Base-by-base conservation (phyloP, 2,113 vertebrate genomes). In the Scomber japonicus region DNA sequence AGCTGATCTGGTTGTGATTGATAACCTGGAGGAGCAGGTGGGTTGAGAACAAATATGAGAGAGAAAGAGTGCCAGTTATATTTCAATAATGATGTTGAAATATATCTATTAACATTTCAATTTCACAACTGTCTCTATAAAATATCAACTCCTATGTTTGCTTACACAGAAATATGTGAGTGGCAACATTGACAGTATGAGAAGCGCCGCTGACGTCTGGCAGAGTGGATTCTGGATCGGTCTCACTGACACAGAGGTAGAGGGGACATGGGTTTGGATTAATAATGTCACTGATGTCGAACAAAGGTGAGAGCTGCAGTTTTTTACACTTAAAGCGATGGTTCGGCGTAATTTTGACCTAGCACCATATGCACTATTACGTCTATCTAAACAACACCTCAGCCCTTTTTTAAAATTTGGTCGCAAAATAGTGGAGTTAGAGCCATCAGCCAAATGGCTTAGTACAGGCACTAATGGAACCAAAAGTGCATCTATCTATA, bases 11-110 rank as follows among this genome's bases (percentile, higher is more conserved):
- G 21, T 72, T 30, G 66, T 89, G 35, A 65, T 89, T 2, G 75
- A 91, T 46, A 69, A 35, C n/a, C 21, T 11, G 30, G 62, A 81
- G 44, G 78, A 91, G 62, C 90, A 89, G 87, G 87, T 91, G 73
- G 5, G 80, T 15, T 40, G 3, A 31, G 45, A 59, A 49, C 9
- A 27, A 40, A 27, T 3, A 31, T 21, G 24, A 27, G 2, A 40
- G 16, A 14, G 14, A 24, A n/a, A 15, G 1, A 15, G 2, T 55
- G 4, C 17, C 7, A 40, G 9, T 7, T 40, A 40, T 40, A 40
- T 40, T 40, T 40, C 6, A 40, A 9, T 40, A 40, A 40, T 0
- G 9, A 40, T 40, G 35, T 40, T 8, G 35, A 19, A 19, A 35
- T 21, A 16, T 9, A 24, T 51, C 9, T 53, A 24, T n/a, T 19